Evolutionary conservation across 2,113 vertebrate genomes (phyloP).

Genomic region (Phaethon lepturus): DNA sequence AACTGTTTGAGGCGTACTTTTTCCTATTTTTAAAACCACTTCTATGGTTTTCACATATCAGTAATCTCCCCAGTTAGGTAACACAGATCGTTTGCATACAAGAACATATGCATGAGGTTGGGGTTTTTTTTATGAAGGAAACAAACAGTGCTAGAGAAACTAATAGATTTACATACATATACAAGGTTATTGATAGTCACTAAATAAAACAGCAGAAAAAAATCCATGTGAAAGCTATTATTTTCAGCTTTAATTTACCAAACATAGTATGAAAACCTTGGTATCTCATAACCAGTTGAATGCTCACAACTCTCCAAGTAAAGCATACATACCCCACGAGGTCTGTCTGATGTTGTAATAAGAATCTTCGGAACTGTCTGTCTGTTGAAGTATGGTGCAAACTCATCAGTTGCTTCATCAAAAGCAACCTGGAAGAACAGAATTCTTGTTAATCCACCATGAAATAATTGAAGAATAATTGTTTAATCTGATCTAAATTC

Average conservation of each 20-base stretch:
- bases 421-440: conserved; percentile 85
- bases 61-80: background rate
- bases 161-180: background rate
- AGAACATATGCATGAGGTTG: background rate
- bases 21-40: background rate
- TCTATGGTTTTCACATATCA: background rate
- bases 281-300: background rate
- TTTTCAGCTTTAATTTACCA: background rate
- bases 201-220: background rate
- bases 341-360: conserved; percentile 96
- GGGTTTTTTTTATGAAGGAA: background rate
- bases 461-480: background rate
- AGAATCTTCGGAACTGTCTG: conserved; percentile 96
- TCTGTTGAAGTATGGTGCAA: conserved; percentile 94
- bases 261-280: background rate
- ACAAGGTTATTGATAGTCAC: background rate
- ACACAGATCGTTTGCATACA: background rate
- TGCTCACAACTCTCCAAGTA: background rate
- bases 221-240: background rate
- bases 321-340: conserved; percentile 86
- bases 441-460: background rate
- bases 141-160: background rate
- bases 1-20: background rate
- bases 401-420: conserved; percentile 97
- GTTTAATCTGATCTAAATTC: background rate